Evolutionary conservation across 2,888 invertebrate genomes (phyloP).

Genomic region (Mythimna loreyi): DNA sequence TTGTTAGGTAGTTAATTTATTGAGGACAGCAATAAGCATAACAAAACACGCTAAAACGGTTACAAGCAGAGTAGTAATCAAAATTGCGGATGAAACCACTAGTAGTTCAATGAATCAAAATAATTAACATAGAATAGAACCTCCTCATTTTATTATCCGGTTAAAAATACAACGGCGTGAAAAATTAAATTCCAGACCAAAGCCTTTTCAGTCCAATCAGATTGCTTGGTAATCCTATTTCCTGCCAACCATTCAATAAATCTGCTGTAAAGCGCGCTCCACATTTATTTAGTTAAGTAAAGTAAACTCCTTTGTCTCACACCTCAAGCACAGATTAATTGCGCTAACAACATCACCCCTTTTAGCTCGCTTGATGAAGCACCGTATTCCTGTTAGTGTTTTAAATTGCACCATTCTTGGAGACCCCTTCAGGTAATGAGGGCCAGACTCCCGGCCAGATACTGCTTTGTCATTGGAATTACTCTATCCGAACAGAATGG

Average conservation of each 20-base stretch:
- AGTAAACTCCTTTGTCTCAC: constrained; percentile 50
- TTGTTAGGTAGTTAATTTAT: too few species aligned
- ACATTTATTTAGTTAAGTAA: constrained; percentile 31
- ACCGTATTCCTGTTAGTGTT: constrained; percentile 58
- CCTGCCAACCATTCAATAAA: constrained; percentile 14
- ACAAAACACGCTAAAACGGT: too few species aligned
- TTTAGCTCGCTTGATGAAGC: constrained; percentile 63
- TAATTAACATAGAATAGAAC: too few species aligned
- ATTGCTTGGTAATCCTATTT: not conserved
- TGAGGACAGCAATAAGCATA: too few species aligned
- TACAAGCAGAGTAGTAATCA: too few species aligned
- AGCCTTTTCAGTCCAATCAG: not conserved
- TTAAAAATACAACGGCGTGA: too few species aligned
- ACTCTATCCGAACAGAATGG: constrained; percentile 77
- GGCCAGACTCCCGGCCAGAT: constrained; percentile 69
- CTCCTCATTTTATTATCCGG: too few species aligned
- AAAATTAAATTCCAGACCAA: constrained; percentile 1
- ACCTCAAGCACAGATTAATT: constrained; percentile 63
- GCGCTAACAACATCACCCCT: constrained; percentile 60
- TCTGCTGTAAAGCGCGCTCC: constrained; percentile 4
- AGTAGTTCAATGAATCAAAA: not conserved
- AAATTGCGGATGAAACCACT: too few species aligned
- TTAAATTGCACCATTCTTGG: constrained; percentile 60
- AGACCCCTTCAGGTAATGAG: constrained; percentile 62
- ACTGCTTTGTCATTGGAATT: constrained; percentile 79